A percentile compares a stretch with the other conserved stretches of the same genome.
phyloP scores from a whole-genome alignment of 2,888 invertebrate genomes.

The Candidula unifasciata region DNA sequence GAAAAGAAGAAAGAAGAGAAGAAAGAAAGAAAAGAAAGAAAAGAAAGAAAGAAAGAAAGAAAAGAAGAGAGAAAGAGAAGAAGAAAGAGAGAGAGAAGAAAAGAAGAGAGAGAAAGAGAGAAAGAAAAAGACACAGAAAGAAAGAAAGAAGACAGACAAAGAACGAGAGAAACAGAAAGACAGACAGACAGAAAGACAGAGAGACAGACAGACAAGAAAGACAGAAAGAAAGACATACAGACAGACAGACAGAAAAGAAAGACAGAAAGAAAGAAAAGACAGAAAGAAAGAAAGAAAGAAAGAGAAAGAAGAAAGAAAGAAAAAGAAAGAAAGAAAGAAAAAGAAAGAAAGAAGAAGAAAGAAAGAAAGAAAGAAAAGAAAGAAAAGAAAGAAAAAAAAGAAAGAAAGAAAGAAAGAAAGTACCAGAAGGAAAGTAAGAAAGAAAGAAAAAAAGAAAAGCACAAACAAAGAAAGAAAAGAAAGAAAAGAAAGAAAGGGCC shows the following conservation, averaged over 20 bases:
- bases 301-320: not conserved
- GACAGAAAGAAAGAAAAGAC: too few relatives aligned
- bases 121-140: not conserved
- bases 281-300: not conserved
- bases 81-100: not conserved
- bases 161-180: not conserved
- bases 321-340: not conserved
- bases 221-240: too few relatives aligned
- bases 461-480: not conserved
- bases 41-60: not conserved
- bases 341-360: not conserved
- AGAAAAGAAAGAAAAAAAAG: not conserved
- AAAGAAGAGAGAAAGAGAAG: not conserved
- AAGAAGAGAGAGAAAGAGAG: not conserved
- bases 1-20: not conserved
- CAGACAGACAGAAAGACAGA: too few relatives aligned
- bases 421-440: slow-evolving; percentile 1
- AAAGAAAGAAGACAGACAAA: not conserved
- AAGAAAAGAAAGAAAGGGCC: not conserved
- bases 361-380: not conserved
- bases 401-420: not conserved
- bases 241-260: too few relatives aligned
- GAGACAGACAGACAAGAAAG: too few relatives aligned
- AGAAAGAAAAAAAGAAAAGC: not conserved
- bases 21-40: not conserved